Conservation (phyloP, 2,113 vertebrate species). For the Carassius auratus region DNA sequence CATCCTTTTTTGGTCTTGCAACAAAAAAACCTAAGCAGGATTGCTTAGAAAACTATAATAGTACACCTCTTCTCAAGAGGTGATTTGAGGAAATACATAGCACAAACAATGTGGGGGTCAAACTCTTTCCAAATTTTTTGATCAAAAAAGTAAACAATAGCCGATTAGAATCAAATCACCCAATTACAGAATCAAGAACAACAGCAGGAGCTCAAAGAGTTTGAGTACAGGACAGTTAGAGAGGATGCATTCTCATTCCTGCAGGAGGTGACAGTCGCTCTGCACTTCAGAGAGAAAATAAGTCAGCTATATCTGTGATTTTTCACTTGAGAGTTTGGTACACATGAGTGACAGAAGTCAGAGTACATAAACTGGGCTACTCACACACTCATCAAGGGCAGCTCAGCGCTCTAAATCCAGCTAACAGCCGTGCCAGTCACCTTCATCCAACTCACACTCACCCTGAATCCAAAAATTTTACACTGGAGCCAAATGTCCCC, state of each 20-base stretch:
- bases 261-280: background rate
- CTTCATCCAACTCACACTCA: too few relatives aligned
- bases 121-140: background rate
- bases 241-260: background rate
- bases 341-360: background rate
- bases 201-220: background rate
- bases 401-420: too few relatives aligned
- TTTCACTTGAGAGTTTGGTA: too few relatives aligned
- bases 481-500: background rate
- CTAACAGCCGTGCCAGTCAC: background rate
- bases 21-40: background rate
- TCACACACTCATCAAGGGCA: too few relatives aligned
- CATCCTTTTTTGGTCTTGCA: too few relatives aligned
- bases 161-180: background rate
- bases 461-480: background rate
- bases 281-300: background rate
- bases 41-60: background rate
- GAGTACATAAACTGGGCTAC: background rate
- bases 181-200: conserved; percentile 18
- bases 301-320: background rate
- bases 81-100: background rate
- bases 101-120: background rate
- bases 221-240: background rate
- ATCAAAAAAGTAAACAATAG: background rate
- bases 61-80: too few relatives aligned